Base-by-base conservation (phyloP, 2,888 invertebrate species). In the Melinaea menophilus region DNA sequence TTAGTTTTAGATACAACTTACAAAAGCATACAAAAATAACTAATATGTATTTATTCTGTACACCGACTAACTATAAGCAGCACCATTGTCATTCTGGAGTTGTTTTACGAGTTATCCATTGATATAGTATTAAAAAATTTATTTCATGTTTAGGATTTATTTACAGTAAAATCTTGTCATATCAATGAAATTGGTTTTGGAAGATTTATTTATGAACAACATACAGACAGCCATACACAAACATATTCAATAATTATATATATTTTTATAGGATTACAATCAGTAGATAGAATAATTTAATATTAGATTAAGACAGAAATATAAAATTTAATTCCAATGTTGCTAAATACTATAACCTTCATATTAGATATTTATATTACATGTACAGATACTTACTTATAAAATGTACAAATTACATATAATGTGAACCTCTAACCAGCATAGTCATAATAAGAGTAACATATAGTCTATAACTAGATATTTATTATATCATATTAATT, bases 381-480 rank as follows among this genome's bases (percentile, higher is more conserved):
- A 51, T 51, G 11, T 51, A 51, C 22, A 31, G 22, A 5, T 51
- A 51, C 7, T 13, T 51, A 51, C 51, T 51, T 51, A 51, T 51
- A 51, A 51, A 59, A 81, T 82, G 83, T 88, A 88, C 86, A 88
- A 79, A 80, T 85, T 88, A 87, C 82, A 78, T 68, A 79, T 78
- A 80, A 86, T 79, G 85, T 88, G 89, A 88, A 88, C 88, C 88
- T 86, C 88, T 88, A 87, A 89, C 89, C 88, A 89, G 89, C 89
- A 79, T 84, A 83, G 78, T 57, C 60, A 60, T 62, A 56, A 56
- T 57, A 60, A 58, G 60, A 58, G 58, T 59, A 67, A 60, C 66
- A 67, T 66, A 63, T 68, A 73, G 68, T 73, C 72, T 76, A 75
- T 70, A 76, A 66, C 72, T 70, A 73, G 70, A 68, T 70, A 67